Evolutionary conservation across 2,888 invertebrate species (phyloP).

Genomic region (Byasa hedistus): DNA sequence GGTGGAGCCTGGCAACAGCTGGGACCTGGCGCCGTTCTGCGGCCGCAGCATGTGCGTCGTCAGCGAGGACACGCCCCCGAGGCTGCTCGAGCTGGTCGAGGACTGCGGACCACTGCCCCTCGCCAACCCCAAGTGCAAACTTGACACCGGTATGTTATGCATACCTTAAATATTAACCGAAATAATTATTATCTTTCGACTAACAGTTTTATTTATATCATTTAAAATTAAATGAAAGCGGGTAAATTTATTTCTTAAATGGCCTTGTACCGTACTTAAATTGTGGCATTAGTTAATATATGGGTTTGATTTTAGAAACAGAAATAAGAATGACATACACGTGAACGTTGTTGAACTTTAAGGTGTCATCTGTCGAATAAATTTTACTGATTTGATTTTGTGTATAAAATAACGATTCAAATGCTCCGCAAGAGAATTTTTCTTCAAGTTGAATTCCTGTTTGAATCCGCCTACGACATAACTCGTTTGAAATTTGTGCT

Average conservation of each 20-base stretch:
- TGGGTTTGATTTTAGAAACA: slow-evolving; percentile 3
- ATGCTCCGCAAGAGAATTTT: slow-evolving; percentile 10
- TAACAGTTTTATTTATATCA: neutral
- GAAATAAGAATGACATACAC: slow-evolving; percentile 6
- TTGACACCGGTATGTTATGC: slow-evolving; percentile 77
- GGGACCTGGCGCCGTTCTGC: slow-evolving; percentile 94
- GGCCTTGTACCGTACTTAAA: slow-evolving; percentile 7
- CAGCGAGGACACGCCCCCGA: slow-evolving; percentile 86
- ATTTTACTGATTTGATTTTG: slow-evolving; percentile 17
- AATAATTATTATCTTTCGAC: neutral
- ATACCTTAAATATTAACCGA: neutral
- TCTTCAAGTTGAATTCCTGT: slow-evolving; percentile 8
- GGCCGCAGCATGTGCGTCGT: slow-evolving; percentile 93
- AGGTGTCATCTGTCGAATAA: slow-evolving; percentile 18
- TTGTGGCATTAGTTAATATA: slow-evolving; percentile 3
- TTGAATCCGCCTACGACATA: slow-evolving; percentile 13
- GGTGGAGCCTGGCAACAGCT: slow-evolving; percentile 90
- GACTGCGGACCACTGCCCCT: slow-evolving; percentile 94
- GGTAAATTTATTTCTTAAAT: neutral
- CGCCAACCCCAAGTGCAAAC: slow-evolving; percentile 92
- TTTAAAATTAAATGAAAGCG: neutral
- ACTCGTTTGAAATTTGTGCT: slow-evolving; percentile 3
- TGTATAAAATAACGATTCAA: slow-evolving; percentile 52
- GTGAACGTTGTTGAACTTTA: slow-evolving; percentile 13
- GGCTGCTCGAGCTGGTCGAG: slow-evolving; percentile 90